phyloP scores from a whole-genome alignment of 2,888 invertebrate genomes.

The Serripes groenlandicus region DNA sequence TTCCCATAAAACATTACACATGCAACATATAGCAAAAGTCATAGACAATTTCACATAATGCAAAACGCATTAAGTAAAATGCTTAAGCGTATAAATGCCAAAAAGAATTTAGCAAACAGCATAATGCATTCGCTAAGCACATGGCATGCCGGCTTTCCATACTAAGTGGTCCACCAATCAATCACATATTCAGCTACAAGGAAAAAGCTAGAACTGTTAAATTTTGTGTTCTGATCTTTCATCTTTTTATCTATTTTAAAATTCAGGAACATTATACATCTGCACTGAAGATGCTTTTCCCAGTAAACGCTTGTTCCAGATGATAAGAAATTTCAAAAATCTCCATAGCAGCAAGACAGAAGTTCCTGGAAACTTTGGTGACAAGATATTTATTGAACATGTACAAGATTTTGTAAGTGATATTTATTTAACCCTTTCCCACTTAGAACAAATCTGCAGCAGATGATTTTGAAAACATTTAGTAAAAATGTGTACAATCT shows the following conservation, averaged over 20 bases:
- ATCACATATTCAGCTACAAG: too few species aligned
- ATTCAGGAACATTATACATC: constrained; percentile 90
- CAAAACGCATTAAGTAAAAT: too few species aligned
- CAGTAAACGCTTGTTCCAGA: constrained; percentile 89
- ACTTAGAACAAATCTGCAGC: not conserved
- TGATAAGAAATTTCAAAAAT: constrained; percentile 77
- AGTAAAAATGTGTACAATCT: not conserved
- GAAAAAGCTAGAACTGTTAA: too few species aligned
- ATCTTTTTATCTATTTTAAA: not conserved
- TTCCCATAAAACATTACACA: too few species aligned
- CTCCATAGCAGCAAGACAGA: constrained; percentile 56
- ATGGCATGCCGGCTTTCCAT: too few species aligned
- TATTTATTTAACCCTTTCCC: not conserved
- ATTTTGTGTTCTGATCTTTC: too few species aligned
- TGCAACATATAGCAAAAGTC: too few species aligned
- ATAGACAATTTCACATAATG: too few species aligned
- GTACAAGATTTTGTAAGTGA: constrained; percentile 88
- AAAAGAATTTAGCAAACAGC: too few species aligned
- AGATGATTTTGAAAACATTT: not conserved
- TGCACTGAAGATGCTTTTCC: constrained; percentile 93
- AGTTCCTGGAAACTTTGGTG: constrained; percentile 80
- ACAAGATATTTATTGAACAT: constrained; percentile 90
- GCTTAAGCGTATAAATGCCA: too few species aligned
- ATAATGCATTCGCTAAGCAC: too few species aligned
- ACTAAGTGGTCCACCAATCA: too few species aligned